Evolutionary conservation across 2,113 vertebrate genomes (phyloP).

Genomic region (Aegithalos caudatus): DNA sequence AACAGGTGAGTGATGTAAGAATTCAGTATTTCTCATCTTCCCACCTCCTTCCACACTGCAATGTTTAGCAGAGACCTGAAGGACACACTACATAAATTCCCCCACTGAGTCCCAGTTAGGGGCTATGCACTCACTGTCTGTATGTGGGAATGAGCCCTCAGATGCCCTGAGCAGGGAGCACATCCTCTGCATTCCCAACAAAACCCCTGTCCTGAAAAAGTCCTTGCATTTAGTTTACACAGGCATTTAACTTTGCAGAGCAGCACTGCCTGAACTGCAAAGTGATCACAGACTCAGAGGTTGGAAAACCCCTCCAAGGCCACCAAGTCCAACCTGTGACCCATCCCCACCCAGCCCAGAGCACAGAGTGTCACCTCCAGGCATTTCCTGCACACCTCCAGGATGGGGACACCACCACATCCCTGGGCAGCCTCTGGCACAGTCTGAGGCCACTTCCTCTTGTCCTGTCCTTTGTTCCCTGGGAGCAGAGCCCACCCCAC

Average conservation of each 20-base stretch:
- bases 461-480: not conserved
- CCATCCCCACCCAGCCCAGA: not conserved
- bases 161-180: not conserved
- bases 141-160: not conserved
- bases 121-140: rapidly evolving
- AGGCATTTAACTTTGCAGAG: not conserved
- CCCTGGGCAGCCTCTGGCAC: not conserved
- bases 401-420: not conserved
- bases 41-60: not conserved
- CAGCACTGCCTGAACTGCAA: not conserved
- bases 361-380: rapidly evolving
- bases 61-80: not conserved
- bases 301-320: not conserved
- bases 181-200: not conserved
- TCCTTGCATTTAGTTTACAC: rapidly evolving
- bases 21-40: not conserved
- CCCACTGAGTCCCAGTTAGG: rapidly evolving
- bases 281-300: not conserved
- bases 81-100: not conserved
- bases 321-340: rapidly evolving
- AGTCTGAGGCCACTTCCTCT: not conserved
- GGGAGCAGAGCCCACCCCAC: not conserved
- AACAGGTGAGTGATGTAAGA: not conserved
- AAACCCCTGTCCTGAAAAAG: not conserved
- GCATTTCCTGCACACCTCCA: not conserved